Percentiles rank a stretch among this genome's conserved stretches.
Evolutionary conservation across 2,113 vertebrate genomes (phyloP).

Genomic region (Macquaria ambigua): DNA sequence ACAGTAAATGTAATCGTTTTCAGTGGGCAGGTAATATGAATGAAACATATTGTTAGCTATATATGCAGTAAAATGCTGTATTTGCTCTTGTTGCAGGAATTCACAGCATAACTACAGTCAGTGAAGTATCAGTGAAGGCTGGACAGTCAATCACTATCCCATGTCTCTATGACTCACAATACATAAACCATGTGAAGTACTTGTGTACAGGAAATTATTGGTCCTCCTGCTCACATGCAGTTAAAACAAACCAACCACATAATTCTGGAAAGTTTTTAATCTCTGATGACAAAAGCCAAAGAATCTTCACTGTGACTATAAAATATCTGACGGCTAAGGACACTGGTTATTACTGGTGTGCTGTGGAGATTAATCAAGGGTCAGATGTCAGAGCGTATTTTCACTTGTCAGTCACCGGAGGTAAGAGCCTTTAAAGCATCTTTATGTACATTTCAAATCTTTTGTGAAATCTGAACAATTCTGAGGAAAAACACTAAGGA

Average conservation of each 20-base stretch:
- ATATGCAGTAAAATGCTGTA: neutral
- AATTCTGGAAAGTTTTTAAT: conserved; percentile 35
- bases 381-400: accelerated
- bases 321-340: accelerated
- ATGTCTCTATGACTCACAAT: conserved; percentile 41
- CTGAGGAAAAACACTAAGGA: neutral
- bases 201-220: conserved; percentile 44
- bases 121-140: conserved; percentile 31
- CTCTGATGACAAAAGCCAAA: conserved; percentile 43
- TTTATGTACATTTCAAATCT: neutral
- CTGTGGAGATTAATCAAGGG: neutral
- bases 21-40: neutral
- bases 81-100: conserved; percentile 42
- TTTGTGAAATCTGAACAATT: neutral
- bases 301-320: conserved; percentile 63
- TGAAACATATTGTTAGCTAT: neutral
- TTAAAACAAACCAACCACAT: conserved; percentile 1
- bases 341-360: conserved; percentile 58
- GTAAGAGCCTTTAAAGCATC: conserved; percentile 28
- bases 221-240: accelerated
- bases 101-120: conserved; percentile 33
- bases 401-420: conserved; percentile 23
- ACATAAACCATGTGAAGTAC: conserved; percentile 44
- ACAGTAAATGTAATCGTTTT: neutral
- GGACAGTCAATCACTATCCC: conserved; percentile 53